A percentile compares a stretch with the other conserved stretches of the same genome.
phyloP scores from a whole-genome alignment of 2,797 vertebrate genomes.

The Lepidocolaptes lacrymiger region DNA sequence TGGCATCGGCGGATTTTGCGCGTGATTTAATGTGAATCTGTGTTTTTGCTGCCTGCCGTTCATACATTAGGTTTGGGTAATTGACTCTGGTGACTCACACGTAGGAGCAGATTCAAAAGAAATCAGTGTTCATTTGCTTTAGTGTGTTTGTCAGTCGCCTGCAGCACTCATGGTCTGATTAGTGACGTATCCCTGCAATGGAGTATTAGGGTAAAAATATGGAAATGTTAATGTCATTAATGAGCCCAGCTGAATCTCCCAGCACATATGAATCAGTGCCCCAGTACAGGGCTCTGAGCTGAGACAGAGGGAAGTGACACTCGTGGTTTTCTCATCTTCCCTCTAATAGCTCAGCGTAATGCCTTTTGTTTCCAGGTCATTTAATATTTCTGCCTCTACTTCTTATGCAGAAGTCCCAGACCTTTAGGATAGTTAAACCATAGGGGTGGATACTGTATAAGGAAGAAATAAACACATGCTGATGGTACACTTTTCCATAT shows the following conservation, averaged over 20 bases:
- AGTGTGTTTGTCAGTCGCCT: neutral
- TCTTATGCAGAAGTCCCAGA: neutral
- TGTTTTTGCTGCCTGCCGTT: neutral
- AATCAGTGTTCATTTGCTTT: neutral
- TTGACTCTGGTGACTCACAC: neutral
- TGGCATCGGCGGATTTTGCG: neutral
- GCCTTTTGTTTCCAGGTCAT: neutral
- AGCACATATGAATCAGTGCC: fast-evolving
- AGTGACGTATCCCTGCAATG: neutral
- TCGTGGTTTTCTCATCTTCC: neutral
- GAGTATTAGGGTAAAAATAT: neutral
- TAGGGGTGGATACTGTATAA: neutral
- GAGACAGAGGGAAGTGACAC: neutral
- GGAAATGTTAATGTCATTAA: neutral
- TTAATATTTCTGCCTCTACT: neutral
- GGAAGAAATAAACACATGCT: neutral
- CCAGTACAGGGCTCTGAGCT: fast-evolving
- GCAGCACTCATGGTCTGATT: neutral
- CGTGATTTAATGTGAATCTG: neutral
- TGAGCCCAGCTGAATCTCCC: neutral
- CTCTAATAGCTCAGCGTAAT: neutral
- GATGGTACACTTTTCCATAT: neutral
- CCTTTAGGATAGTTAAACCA: neutral
- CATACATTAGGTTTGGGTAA: neutral
- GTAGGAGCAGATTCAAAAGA: neutral